Evolutionary conservation across 2,113 vertebrate species (phyloP).

Genomic region (Romanogobio albipinnatus): DNA sequence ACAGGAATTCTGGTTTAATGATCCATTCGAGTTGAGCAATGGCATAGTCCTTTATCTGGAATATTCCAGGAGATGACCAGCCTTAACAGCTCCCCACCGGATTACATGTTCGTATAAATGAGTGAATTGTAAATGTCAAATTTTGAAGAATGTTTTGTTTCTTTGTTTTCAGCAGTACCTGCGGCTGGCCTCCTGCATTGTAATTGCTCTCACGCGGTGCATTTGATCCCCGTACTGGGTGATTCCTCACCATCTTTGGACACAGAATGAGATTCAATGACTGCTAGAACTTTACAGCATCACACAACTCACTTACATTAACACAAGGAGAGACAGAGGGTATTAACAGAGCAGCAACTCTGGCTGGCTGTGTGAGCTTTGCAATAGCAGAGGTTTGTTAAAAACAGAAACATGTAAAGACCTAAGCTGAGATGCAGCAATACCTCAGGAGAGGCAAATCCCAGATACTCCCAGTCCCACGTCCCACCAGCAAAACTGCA

Average conservation of each 20-base stretch:
- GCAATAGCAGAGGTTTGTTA: conserved; percentile 18
- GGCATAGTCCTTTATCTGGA: conserved; percentile 2
- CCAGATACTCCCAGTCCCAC: conserved; percentile 99
- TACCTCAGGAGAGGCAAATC: conserved; percentile 98
- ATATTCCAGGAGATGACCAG: conserved; percentile 33
- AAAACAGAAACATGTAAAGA: neutral
- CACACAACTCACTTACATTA: conserved; percentile 23
- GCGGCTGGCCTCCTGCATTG: conserved; percentile 43
- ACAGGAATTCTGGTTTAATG: conserved; percentile 18
- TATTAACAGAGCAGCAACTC: conserved; percentile 21
- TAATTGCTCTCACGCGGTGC: conserved; percentile 56
- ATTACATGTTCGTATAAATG: neutral
- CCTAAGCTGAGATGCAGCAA: no score
- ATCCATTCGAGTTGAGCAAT: neutral
- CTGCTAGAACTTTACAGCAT: conserved; percentile 16
- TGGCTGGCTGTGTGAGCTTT: neutral
- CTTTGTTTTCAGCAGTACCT: conserved; percentile 42
- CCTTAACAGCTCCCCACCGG: neutral
- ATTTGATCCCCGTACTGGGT: conserved; percentile 57
- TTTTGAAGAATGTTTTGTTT: neutral
- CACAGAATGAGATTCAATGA: conserved; percentile 56
- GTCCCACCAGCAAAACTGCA: conserved; percentile 96
- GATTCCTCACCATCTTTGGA: conserved; percentile 60
- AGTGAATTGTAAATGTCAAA: neutral
- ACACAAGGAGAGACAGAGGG: neutral